phyloP scores from a whole-genome alignment of 2,888 invertebrate genomes.

The Holacanthella duospinosa region DNA sequence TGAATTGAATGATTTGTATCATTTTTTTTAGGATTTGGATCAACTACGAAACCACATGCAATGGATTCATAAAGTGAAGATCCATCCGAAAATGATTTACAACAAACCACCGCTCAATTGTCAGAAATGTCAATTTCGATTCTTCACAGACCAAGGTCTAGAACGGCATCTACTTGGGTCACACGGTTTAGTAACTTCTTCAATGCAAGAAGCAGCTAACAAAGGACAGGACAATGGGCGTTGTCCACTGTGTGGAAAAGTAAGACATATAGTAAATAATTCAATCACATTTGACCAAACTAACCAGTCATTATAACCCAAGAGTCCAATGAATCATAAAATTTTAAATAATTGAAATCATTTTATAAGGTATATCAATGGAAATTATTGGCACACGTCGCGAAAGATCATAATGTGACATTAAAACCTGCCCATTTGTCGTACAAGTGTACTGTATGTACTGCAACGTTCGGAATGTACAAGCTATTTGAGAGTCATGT shows the following conservation, averaged over 20 bases:
- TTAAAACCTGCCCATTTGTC: conserved; percentile 85
- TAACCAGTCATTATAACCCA: too few species aligned
- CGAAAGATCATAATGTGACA: conserved; percentile 80
- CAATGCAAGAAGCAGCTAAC: conserved; percentile 91
- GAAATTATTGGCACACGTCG: conserved; percentile 84
- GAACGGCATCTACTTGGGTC: conserved; percentile 89
- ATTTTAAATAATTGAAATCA: conserved; percentile 1
- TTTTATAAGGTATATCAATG: conserved; percentile 75
- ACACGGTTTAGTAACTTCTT: conserved; percentile 87
- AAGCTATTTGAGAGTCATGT: conserved; percentile 90
- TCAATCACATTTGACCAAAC: background rate
- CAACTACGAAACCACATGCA: conserved; percentile 92
- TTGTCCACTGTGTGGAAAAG: conserved; percentile 89
- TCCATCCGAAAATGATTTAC: conserved; percentile 91
- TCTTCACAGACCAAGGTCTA: conserved; percentile 93
- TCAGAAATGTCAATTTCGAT: conserved; percentile 90
- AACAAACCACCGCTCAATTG: conserved; percentile 88
- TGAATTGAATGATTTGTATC: background rate
- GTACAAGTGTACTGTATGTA: conserved; percentile 90
- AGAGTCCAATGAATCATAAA: background rate
- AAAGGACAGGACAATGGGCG: conserved; percentile 87
- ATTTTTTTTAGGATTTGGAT: conserved; percentile 59
- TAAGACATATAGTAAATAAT: conserved; percentile 50
- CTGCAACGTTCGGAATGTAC: conserved; percentile 90
- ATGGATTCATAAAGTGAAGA: conserved; percentile 94